Base-by-base conservation (phyloP, 2,797 vertebrate species). In the Tapirus indicus region DNA sequence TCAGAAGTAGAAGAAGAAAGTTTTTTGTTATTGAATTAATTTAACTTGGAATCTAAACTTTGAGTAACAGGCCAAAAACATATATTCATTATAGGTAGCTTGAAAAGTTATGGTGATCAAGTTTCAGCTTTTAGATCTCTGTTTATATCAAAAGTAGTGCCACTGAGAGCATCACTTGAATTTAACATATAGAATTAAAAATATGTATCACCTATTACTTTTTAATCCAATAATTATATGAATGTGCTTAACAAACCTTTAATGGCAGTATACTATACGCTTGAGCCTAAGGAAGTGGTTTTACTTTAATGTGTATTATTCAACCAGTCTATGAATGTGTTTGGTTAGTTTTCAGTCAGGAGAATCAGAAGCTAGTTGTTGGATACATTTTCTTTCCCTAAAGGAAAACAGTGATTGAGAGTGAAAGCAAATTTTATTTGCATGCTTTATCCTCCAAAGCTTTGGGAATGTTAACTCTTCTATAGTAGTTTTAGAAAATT, bases 381-480 rank as follows among this genome's bases (percentile, higher is more conserved):
- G 38, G 4, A 14, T 64, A 25, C 32, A 38, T 47, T 72, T 66
- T 87, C 86, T 71, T 38, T 14, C 52, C 21, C 5, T 35, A 71
- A 68, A 94, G 64, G 35, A 93, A 91, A 85, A 62, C 91, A 97
- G 60, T 64, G 32, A 69, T 93, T 68, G 82, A 94, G 68, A 83
- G 1, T 38, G 77, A 77, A 94, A 89, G 68, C 21, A 89, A 6
- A 87, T 95, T 96, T 88, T 14, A 77, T 80, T 68, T 74, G 16
- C 90, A 1, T 93, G 60, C 47, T 82, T 86, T 95, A 62, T 94
- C 49, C 17, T 93, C 56, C n/a, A 93, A 75, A 92, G 10, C 54
- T 84, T 49, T 90, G 87, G 41, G 44, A 95, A 95, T 79, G 44
- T 66, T 95, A 97, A 66, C 47, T 94, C 58, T 96, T 93, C 64